A percentile compares a stretch with the other conserved stretches of the same genome.
Conservation (phyloP, 2,797 vertebrate species). For the Phrynocephalus vlangalii region DNA sequence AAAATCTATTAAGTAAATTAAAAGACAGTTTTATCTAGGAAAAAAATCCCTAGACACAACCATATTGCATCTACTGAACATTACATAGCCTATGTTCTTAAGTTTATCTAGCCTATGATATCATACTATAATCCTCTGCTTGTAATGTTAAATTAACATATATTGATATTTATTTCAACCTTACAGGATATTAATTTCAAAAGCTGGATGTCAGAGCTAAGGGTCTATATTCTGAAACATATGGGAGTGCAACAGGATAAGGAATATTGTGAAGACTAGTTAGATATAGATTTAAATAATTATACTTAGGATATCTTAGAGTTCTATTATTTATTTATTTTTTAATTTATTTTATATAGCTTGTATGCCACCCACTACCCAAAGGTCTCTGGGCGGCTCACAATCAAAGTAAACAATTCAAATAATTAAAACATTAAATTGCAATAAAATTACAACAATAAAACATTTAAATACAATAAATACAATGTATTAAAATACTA, state of each 20-base stretch:
- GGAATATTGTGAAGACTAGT: slow-evolving; percentile 25
- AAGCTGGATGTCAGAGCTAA: slow-evolving; percentile 42
- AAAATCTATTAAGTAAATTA: slow-evolving; percentile 6
- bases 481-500: too few relatives aligned
- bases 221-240: slow-evolving; percentile 35
- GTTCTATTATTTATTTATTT: background rate
- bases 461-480: too few relatives aligned
- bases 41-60: background rate
- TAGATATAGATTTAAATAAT: slow-evolving; percentile 3
- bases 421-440: too few relatives aligned
- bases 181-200: slow-evolving; percentile 46
- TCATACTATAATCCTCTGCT: slow-evolving; percentile 31
- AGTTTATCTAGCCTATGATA: slow-evolving; percentile 29
- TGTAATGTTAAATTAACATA: slow-evolving; percentile 48
- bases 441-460: too few relatives aligned
- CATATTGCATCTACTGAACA: background rate
- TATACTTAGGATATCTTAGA: background rate
- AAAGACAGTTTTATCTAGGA: slow-evolving; percentile 11
- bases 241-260: slow-evolving; percentile 34
- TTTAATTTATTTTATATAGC: too few relatives aligned
- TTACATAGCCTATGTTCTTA: slow-evolving; percentile 32
- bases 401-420: too few relatives aligned
- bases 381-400: too few relatives aligned
- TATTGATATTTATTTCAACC: slow-evolving; percentile 44
- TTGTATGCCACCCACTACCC: too few relatives aligned